Evolutionary conservation across 2,113 vertebrate species (phyloP), one percentile per base, ranked within the genome.

Genomic region (Lontra canadensis): DNA sequence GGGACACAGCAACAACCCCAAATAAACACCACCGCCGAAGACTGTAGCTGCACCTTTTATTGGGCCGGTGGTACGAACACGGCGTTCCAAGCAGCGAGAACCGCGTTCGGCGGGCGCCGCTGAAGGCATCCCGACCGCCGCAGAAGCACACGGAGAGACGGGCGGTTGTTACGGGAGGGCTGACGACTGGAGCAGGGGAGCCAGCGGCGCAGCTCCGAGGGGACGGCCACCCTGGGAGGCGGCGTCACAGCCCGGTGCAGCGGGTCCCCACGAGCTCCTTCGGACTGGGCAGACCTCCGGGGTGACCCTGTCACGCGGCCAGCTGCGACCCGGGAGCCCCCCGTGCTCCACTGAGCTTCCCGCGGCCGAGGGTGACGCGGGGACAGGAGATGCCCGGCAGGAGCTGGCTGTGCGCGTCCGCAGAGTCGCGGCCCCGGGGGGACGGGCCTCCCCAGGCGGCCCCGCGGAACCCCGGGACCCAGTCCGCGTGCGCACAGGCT

Each of bases 61-160:
- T 98, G 98, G 96, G 79, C 97, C 95, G 96, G 73, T n/a, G 91
- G 36, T 93, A 74, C 73, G 97, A 74, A 57, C 93, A 61, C 90
- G 26, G 88, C 67, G 31, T 89, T 97, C 81, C 39, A 47, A 95
- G 95, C 7, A 96, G 97, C 59, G 88, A 86, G 74, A 83, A 61
- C 18, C 20, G n/a, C 29, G 61, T 94, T 87, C 93, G 94, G 87
- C 89, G 6, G 36, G 95, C 63, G 65, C 92, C 59, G 79, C 84
- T 92, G 81, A 36, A 94, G 98, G 90, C 67, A 20, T 93, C 80
- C 76, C 3, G 49, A 79, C 86, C 52, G 8, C 95, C 88, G 69
- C n/a, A 49, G 88, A 94, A 96, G 95, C 57, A 42, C 92, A 88
- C 18, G 31, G 18, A 61, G 79, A 93, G 90, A 95, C 93, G 44